These are phyloP conservation scores for Neodiprion lecontei DNA, from an alignment of 1,140 invertebrate genomes.

Conservation along the genomic window DNA sequence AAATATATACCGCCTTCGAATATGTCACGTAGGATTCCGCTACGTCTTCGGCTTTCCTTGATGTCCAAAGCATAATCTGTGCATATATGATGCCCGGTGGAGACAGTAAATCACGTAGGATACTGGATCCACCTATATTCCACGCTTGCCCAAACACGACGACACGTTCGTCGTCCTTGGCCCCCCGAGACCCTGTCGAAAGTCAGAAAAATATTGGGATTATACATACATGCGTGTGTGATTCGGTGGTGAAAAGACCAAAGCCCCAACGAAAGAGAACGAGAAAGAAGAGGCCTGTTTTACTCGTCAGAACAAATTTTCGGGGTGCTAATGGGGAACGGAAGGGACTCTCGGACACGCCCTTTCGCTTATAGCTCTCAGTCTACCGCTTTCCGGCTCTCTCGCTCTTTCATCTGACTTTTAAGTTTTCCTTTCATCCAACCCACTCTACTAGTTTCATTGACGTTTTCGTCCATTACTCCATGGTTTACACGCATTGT, in stretches of 20 bases:
- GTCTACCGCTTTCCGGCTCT: background rate
- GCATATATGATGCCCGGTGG: no score
- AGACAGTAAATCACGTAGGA: no score
- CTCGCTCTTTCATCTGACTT: background rate
- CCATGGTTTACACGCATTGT: no score
- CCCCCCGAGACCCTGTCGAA: background rate
- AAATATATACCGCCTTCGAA: background rate
- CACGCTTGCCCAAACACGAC: background rate
- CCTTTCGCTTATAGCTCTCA: background rate
- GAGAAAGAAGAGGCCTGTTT: slow-evolving; percentile 7
- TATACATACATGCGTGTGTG: background rate
- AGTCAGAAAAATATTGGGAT: background rate
- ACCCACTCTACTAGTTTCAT: background rate
- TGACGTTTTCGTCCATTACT: no score
- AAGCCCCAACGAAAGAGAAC: background rate
- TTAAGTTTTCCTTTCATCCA: background rate
- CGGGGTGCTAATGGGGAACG: slow-evolving; percentile 10
- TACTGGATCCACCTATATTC: no score
- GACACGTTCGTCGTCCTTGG: background rate
- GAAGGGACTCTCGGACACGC: slow-evolving; percentile 11
- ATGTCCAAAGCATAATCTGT: no score
- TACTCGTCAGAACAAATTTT: slow-evolving; percentile 13
- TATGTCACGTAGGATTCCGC: slow-evolving; percentile 1
- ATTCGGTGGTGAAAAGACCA: slow-evolving; percentile 6
- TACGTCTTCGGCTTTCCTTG: background rate